Base-by-base conservation (phyloP, 2,797 vertebrate genomes). In the Mionectes olivaceus region DNA sequence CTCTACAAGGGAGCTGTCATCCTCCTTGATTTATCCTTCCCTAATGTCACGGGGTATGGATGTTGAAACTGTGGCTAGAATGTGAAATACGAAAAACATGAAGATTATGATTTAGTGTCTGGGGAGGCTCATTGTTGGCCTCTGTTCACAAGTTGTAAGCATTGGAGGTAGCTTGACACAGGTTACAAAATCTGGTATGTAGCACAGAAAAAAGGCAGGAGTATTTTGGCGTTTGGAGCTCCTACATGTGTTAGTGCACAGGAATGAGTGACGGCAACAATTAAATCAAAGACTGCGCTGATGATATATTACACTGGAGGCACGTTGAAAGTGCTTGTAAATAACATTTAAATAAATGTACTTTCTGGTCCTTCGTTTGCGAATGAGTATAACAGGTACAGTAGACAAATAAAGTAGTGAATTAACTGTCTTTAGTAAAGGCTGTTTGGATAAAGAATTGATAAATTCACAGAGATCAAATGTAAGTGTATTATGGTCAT, bases 21-120 rank as follows among this genome's bases (percentile, higher is more conserved):
- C 97, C 97, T 95, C 89, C 47, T 96, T 99, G 99, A 99, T 99
- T 99, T 99, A 99, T 98, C 97, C 97, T 94, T 92, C 89, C 97
- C 97, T 98, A 98, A 97, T 98, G 98, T 99, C 98, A 98, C 93
- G 98, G 98, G 98, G 98, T 97, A 98, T 87, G 98, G 98, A 98
- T 98, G 98, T 98, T 97, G 98, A 98, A 98, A 98, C 97, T 98
- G 98, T 96, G 98, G 98, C 98, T 98, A 98, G 98, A 98, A 99
- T 98, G 98, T 95, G 96, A 98, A 99, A 98, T 98, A 98, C 98
- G 98, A 97, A 98, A 98, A 98, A 98, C 98, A 98, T 94, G 98
- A 97, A 98, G 98, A 98, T 98, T 98, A 98, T 98, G 98, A 98
- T 98, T 99, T 98, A 98, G 98, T 96, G 98, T 98, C 97, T 98